Evolutionary conservation across 2,888 invertebrate species (phyloP).

Genomic region (Drosophila algonquin): DNA sequence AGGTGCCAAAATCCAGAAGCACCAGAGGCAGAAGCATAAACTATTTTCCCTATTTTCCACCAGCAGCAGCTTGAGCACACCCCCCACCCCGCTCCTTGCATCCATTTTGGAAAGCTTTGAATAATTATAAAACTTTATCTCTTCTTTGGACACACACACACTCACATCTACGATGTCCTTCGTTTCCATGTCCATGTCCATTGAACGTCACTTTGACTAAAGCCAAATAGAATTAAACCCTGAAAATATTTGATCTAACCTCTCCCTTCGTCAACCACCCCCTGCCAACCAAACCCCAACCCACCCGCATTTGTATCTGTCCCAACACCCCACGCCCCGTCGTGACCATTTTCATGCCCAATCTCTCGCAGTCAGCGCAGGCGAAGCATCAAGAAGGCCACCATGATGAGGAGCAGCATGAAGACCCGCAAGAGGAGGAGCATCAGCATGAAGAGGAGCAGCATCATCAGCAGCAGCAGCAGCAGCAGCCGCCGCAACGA

Average conservation of each 20-base stretch:
- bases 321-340: conserved; percentile 6
- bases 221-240: conserved; percentile 79
- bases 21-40: neutral
- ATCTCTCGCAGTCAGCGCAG: conserved; percentile 54
- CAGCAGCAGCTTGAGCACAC: conserved; percentile 22
- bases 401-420: conserved; percentile 16
- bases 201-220: conserved; percentile 51
- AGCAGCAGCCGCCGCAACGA: conserved; percentile 46
- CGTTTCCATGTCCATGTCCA: conserved; percentile 23
- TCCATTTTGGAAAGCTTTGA: conserved; percentile 36
- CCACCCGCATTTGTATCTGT: conserved; percentile 7
- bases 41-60: neutral
- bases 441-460: conserved; percentile 3
- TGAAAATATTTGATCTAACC: conserved; percentile 72
- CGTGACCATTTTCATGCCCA: conserved; percentile 40
- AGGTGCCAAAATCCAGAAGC: conserved; percentile 38
- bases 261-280: conserved; percentile 18
- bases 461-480: conserved; percentile 28
- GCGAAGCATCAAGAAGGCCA: conserved; percentile 16
- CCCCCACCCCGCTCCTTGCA: too few species aligned
- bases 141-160: conserved; percentile 46
- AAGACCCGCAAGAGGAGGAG: conserved; percentile 11
- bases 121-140: conserved; percentile 60
- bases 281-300: neutral
- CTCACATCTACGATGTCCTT: conserved; percentile 22